phyloP scores from a whole-genome alignment of 2,113 vertebrate species.

The Sterrhoptilus dennistouni region DNA sequence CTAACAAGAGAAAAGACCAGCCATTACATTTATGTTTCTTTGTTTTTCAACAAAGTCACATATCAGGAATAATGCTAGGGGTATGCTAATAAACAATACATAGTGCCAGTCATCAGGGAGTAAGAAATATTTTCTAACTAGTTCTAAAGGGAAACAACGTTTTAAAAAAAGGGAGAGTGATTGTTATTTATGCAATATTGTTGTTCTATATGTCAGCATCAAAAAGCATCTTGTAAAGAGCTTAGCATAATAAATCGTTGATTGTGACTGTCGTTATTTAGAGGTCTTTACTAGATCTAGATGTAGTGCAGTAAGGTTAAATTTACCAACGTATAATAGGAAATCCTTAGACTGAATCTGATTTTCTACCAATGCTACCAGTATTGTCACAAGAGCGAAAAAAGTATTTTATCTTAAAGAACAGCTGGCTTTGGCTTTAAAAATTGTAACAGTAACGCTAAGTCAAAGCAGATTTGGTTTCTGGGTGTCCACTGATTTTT shows the following conservation, averaged over 20 bases:
- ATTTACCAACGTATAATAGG: background rate
- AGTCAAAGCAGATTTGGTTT: background rate
- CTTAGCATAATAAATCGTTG: conserved; percentile 70
- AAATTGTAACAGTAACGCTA: background rate
- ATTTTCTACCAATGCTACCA: background rate
- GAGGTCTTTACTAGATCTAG: conserved; percentile 58
- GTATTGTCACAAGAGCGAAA: background rate
- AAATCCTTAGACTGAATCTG: conserved; percentile 22
- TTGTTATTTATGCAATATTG: conserved; percentile 76
- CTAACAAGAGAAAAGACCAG: conserved; percentile 81
- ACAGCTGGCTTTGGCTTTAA: background rate
- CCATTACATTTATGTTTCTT: conserved; percentile 81
- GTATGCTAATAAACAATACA: conserved; percentile 82
- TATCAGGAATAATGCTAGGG: conserved; percentile 76
- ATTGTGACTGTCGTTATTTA: conserved; percentile 65
- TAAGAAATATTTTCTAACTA: conserved; percentile 85
- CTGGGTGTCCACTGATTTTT: background rate
- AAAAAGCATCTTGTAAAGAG: conserved; percentile 73
- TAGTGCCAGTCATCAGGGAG: conserved; percentile 79
- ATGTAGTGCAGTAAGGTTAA: conserved; percentile 34
- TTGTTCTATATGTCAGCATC: conserved; percentile 74
- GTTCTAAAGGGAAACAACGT: conserved; percentile 82
- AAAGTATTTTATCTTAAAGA: background rate
- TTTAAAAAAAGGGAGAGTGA: conserved; percentile 50
- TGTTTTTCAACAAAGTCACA: conserved; percentile 80